Evolutionary conservation across 2,113 vertebrate genomes (phyloP), one percentile per base, ranked within the genome.

Genomic region (Tonatia bakeri): DNA sequence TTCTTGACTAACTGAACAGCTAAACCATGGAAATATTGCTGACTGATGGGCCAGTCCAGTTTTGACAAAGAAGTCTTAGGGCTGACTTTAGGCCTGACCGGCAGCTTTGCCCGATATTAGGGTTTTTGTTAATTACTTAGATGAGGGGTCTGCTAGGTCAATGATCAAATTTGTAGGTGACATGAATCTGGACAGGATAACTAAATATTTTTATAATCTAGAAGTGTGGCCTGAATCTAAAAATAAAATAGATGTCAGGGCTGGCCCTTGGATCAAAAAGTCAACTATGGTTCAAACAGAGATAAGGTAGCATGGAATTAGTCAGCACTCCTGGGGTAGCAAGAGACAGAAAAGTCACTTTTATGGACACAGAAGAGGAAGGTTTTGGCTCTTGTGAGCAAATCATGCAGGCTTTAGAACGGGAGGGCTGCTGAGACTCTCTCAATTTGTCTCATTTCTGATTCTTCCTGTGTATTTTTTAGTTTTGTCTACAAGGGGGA

Each of bases 161-260:
- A 28, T 69, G 31, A 47, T 52, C 38, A 38, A 36, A 45, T 81
- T 59, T 56, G 16, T 40, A 54, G 45, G 76, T 70, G 80, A 36
- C 26, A 20, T 17, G 28, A 56, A 93, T 36, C 67, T 86, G 54
- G 47, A 83, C 91, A 76, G 43, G 10, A 52, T 77, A 73, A 54
- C 20, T 72, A 40, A 87, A 36, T 70, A 64, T 64, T 91, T 84
- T 91, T 65, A 52, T 59, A 43, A 82, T 24, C 54, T 89, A 65
- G 26, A 90, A 81, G 67, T 24, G 47, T 50, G 8, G 69, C 9
- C 24, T 9, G 16, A 64, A 64, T 59, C 54, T 56, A 67, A 84
- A 84, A 65, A 85, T 73, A 47, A 67, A 92, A 36, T 85, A 87
- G 61, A 65, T 75, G 4, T 69, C 15, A 12, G 7, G n/a, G 33